phyloP scores from a whole-genome alignment of 2,797 vertebrate genomes.

The Agapornis canus region DNA sequence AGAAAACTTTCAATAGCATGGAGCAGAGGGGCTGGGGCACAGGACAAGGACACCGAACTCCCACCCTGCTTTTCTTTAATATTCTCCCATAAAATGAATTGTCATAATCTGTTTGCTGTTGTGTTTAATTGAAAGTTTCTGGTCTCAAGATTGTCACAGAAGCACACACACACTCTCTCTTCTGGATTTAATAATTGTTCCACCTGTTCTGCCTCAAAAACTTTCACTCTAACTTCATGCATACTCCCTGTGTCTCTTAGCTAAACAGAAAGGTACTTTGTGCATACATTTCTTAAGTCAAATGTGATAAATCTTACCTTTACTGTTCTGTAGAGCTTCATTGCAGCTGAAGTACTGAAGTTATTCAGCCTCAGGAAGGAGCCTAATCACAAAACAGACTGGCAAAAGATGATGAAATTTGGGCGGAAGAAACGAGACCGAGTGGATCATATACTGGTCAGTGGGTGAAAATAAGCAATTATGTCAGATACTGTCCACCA shows the following conservation, averaged over 20 bases:
- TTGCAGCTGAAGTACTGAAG: slow-evolving; percentile 89
- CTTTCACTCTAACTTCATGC: neutral
- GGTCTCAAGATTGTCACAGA: neutral
- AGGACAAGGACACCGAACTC: neutral
- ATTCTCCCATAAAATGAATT: neutral
- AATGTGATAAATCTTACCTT: neutral
- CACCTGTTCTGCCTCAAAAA: neutral
- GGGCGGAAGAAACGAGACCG: slow-evolving; percentile 95
- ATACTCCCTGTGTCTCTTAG: fast-evolving
- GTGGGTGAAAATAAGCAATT: slow-evolving; percentile 12
- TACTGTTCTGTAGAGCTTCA: slow-evolving; percentile 77
- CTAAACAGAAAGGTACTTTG: neutral
- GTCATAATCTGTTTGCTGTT: neutral
- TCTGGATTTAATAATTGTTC: neutral
- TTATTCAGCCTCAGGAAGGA: slow-evolving; percentile 89
- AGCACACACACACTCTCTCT: neutral
- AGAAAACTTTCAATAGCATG: neutral
- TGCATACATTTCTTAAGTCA: neutral
- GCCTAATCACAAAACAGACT: slow-evolving; percentile 91
- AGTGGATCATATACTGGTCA: slow-evolving; percentile 96
- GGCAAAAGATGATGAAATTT: slow-evolving; percentile 99
- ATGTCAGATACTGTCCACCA: neutral
- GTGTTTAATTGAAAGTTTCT: neutral
- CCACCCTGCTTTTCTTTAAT: neutral
- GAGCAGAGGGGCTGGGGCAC: neutral